Conservation (phyloP, 2,888 invertebrate genomes). For the Cerceris ruficornis region DNA sequence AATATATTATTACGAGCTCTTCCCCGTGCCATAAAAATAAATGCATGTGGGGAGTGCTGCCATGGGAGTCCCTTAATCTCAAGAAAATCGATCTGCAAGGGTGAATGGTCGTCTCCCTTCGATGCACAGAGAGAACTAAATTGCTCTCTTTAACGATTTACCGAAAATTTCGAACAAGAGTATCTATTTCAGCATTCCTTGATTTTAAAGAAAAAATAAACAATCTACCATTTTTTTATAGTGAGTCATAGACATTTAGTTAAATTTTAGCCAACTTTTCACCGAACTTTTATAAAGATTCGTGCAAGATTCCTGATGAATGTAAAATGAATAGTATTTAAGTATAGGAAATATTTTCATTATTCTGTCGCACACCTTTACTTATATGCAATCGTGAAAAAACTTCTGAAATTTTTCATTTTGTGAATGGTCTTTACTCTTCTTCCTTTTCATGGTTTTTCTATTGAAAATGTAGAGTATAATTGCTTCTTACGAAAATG, state of each 20-base stretch:
- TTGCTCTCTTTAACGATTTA: neutral
- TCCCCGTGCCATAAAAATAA: conserved; percentile 32
- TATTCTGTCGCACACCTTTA: too few species aligned
- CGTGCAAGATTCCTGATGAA: too few species aligned
- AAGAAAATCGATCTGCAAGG: conserved; percentile 52
- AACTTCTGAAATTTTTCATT: too few species aligned
- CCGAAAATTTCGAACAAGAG: neutral
- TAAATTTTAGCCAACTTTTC: too few species aligned
- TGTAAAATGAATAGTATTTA: too few species aligned
- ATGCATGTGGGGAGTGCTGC: conserved; percentile 22
- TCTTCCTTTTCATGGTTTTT: too few species aligned
- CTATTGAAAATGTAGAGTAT: too few species aligned
- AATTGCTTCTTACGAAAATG: too few species aligned
- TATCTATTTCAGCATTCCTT: neutral
- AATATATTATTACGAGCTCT: conserved; percentile 49
- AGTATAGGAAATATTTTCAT: too few species aligned
- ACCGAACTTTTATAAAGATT: too few species aligned
- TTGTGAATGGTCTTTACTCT: too few species aligned
- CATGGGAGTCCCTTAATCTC: conserved; percentile 44
- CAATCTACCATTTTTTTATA: neutral
- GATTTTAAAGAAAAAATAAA: neutral
- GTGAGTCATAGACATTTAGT: neutral
- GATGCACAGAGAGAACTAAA: conserved; percentile 19
- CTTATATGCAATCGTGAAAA: too few species aligned
- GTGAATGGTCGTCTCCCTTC: conserved; percentile 29